phyloP scores from a whole-genome alignment of 2,888 invertebrate genomes.

The Matsumyia berberina region DNA sequence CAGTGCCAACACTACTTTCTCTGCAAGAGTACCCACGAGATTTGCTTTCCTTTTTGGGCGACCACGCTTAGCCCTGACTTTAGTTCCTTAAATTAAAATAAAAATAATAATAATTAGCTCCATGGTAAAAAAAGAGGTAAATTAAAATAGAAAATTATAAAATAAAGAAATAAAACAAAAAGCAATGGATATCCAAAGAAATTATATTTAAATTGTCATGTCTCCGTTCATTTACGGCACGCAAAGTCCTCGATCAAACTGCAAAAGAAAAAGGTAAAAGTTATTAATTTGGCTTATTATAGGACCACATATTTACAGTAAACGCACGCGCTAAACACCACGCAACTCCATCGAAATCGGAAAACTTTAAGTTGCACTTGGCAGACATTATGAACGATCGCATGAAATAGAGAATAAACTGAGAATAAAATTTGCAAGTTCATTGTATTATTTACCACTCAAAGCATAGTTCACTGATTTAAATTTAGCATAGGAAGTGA shows the following conservation, averaged over 20 bases:
- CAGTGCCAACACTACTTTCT: slow-evolving; percentile 28
- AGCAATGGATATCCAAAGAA: background rate
- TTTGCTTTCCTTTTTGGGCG: background rate
- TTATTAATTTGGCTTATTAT: background rate
- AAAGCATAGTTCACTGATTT: too few relatives aligned
- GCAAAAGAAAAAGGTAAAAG: slow-evolving; percentile 16
- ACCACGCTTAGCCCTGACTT: background rate
- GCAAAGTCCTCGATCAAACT: slow-evolving; percentile 3
- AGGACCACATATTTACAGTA: too few relatives aligned
- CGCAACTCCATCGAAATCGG: too few relatives aligned
- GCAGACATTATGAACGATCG: too few relatives aligned
- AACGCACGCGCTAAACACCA: too few relatives aligned
- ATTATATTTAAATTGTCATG: background rate
- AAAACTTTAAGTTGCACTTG: too few relatives aligned
- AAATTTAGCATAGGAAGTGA: too few relatives aligned
- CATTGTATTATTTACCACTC: too few relatives aligned
- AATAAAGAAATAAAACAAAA: slow-evolving; percentile 22
- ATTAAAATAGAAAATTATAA: slow-evolving; percentile 14
- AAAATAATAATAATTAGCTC: background rate
- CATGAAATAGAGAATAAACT: too few relatives aligned
- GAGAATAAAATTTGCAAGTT: too few relatives aligned
- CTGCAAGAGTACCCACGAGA: background rate
- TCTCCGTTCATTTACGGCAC: background rate
- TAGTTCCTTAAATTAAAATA: slow-evolving; percentile 15
- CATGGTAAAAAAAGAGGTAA: background rate